Evolutionary conservation across 37 sponge, comb jelly and placozoan genomes (phyloP), one percentile per base, ranked within the genome.

Genomic region (Chondrosia reniformis): DNA sequence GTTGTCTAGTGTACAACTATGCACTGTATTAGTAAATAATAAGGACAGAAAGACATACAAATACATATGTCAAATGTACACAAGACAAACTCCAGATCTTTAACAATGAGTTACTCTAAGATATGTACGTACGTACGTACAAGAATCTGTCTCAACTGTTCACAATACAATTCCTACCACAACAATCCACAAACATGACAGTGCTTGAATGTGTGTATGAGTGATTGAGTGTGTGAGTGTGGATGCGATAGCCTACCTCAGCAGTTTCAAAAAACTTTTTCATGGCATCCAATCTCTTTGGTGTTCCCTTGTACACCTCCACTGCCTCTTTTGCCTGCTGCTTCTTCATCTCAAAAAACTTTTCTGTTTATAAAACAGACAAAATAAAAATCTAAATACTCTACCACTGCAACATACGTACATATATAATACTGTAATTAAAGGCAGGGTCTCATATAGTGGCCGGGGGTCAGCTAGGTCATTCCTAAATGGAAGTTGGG

Each of bases 301-400:
- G 43, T 45, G 88, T 92, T 77, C 79, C 89, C 31, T 82, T 73
- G 80, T 95, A 95, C 13, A 66, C 40, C 10, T 84, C 92, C 3
- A 95, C 67, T 24, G 81, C 80, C 49, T 95, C 96, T 42, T 80
- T 83, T n/a, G 87, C 86, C 31, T 92, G 88, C 25, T 74, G 33
- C 75, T 89, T 92, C 86, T 89, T 92, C 90, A 92, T 84, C 44
- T 95, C 96, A 82, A 90, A 95, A 45, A 86, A 95, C 44, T 84
- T 83, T 62, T 87, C 89, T 88, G 76, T 22, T 62, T 25, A 59
- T 32, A 34, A 25, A 46, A n/a, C n/a, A n/a, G n/a, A n/a, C n/a
- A n/a, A n/a, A n/a, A n/a, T n/a, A 12, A 38, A 37, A 65, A 42
- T 33, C 22, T 33, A 57, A 10, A 34, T 10, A 79, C 28, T 2